Evolutionary conservation across 2,888 invertebrate genomes (phyloP), one percentile per base, ranked within the genome.

Genomic region (Cephus sareptanus): DNA sequence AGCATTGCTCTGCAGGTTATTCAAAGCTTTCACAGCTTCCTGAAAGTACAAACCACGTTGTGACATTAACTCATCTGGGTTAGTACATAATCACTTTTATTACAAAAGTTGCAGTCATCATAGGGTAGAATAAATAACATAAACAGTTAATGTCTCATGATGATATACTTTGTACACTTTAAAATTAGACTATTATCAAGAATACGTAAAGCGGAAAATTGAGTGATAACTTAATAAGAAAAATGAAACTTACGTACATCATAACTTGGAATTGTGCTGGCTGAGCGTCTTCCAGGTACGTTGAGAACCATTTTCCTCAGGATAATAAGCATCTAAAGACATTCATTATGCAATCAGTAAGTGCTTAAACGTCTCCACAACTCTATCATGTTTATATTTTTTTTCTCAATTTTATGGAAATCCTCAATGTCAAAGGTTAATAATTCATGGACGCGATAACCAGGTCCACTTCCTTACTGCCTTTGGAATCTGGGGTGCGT

Each of bases 1-100:
- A 35, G 94, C 94, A 90, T 97, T 97, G 69, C 95, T 95, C 90
- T 97, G 97, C 12, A 97, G 92, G 0, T 91, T 91, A 87, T 96
- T 96, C 34, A 97, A 92, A 75, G 94, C 93, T 77, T 92, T 91
- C 1, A 97, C 93, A 40, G 96, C 95, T 83, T 94, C 94, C 97
- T 97, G 87, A 77, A 90, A 89, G 56, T 56, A 56, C 2, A 56
- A 2, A 23, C 9, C 23, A 56, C 2, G 9, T 23, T 56, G 56
- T 56, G 23, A 56, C 56, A 56, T 56, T 56, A 9, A 0, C 23
- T 23, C 23, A 56, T 15, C 15, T 9, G 23, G 9, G 23, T 23
- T 56, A 56, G 56, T 56, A 56, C 23, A 23, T 40, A 56, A 56
- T 56, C 9, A 56, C 56, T 56, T 56, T 23, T 56, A 23, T 56